Base-by-base conservation (phyloP, 2,888 invertebrate genomes). In the Drosophila formosana region DNA sequence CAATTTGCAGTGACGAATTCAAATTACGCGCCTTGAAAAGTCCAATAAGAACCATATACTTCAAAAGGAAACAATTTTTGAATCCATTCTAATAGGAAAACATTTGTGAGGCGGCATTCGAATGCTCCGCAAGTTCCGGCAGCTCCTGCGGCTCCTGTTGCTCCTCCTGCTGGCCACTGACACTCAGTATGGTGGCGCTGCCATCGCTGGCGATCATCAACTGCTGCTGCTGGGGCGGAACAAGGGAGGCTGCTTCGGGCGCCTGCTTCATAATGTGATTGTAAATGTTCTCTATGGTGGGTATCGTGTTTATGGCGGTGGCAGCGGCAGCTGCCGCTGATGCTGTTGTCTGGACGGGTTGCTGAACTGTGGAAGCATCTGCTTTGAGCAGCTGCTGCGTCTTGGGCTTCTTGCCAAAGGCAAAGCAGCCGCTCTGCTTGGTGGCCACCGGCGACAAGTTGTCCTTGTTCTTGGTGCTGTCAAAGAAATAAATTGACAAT, bases 391-490 rank as follows among this genome's bases (percentile, higher is more conserved):
- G 37, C 5, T 43, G 2, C 23, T 43, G 37, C 3, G 62, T 13
- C 66, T 90, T 90, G 0, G 89, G 81, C 30, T 91, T 91, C 46
- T 90, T 90, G 8, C 91, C 91, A 69, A 90, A 91, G n/a, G 91
- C 90, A 64, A 91, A 91, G 46, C 89, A 85, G 0, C 91, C 91
- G 58, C 91, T 91, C 49, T 89, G 90, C 45, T 91, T 91, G 3
- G 90, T 90, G 4, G 89, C 90, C 11, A 91, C 91, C 13, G 91
- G 91, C n/a, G 90, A 85, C 3, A 91, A 66, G 65, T 90, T 91
- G 45, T 91, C 90, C 45, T 90, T 90, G 50, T 85, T 88, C 51
- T 91, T 90, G 0, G 91, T 90, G 34, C 91, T 91, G 47, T 0
- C 72, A 73, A 39, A 18, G 1, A 28, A 45, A 50, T n/a, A 56